Conservation (phyloP, 2,113 vertebrate species). For the Urocolius indicus region DNA sequence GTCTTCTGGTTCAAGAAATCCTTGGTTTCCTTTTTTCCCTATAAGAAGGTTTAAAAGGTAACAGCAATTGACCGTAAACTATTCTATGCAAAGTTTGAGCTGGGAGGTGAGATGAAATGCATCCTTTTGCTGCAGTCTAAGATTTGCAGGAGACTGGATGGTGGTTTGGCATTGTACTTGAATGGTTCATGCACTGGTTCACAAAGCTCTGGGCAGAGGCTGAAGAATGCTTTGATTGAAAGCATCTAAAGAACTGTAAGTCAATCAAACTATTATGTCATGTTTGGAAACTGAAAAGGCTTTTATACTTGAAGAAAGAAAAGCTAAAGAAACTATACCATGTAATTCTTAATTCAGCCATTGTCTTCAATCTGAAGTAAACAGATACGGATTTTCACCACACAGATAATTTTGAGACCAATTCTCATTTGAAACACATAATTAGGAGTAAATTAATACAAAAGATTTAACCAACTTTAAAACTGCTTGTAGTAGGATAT, state of each 20-base stretch:
- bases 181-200: not conserved
- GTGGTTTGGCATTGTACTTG: not conserved
- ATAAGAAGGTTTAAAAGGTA: not conserved
- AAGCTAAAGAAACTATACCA: not conserved
- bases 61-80: not conserved
- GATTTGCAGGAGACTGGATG: not conserved
- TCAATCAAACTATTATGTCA: not conserved
- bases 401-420: not conserved
- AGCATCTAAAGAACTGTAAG: not conserved
- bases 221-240: not conserved
- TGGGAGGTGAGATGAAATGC: not conserved
- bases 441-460: not conserved
- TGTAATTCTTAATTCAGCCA: not conserved
- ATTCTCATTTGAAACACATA: not conserved
- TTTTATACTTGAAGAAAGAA: not conserved
- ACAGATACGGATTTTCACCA: not conserved
- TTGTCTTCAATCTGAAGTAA: not conserved
- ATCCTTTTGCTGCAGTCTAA: not conserved
- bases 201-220: not conserved
- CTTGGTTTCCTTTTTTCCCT: not conserved
- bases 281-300: not conserved
- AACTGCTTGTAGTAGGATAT: not conserved
- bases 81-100: not conserved
- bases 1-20: not conserved
- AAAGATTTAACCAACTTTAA: constrained; percentile 5